Base-by-base conservation (phyloP, 2,113 vertebrate genomes). In the Crotophaga sulcirostris region DNA sequence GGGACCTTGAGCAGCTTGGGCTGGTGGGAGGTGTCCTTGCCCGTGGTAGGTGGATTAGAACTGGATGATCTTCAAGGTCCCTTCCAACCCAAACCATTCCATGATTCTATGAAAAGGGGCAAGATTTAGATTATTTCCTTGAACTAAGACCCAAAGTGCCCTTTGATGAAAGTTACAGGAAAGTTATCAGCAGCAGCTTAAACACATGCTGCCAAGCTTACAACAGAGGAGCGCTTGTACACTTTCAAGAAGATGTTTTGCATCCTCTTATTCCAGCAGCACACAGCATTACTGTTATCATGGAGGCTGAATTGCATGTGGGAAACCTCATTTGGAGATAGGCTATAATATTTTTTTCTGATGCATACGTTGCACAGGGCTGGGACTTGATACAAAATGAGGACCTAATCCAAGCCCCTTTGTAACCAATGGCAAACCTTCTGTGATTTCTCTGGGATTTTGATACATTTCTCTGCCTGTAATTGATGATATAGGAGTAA, bases 101-200 rank as follows among this genome's bases (percentile, higher is more conserved):
- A 13, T 42, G 40, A 42, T 42, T 42, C 40, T 42, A 42, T 42
- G 40, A 42, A 42, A 47, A 47, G 20, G n/a, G 68, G 36, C 29
- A 74, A 63, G 73, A 92, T 95, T 97, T 78, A 76, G 91, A 81
- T 66, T 92, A 94, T 95, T 96, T 96, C 72, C 96, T 97, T 94
- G 70, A 96, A 96, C 95, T 91, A 92, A 92, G 84, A 96, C 96
- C 91, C 76, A 67, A 63, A 77, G 93, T 97, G 92, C 45, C 45
- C 84, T 97, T 95, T 96, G 93, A 97, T 95, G 94, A 96, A 96
- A 96, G 40, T 36, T 86, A 90, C 89, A 97, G 97, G 96, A 97
- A 97, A 97, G 88, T 66, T 91, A 94, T 94, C 97, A 96, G 96
- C 92, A 95, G 94, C 81, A 54, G 64, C 67, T 87, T 90, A 94